Evolutionary conservation across 2,113 vertebrate species (phyloP), one percentile per base, ranked within the genome.

Genomic region (Corythaeola cristata): DNA sequence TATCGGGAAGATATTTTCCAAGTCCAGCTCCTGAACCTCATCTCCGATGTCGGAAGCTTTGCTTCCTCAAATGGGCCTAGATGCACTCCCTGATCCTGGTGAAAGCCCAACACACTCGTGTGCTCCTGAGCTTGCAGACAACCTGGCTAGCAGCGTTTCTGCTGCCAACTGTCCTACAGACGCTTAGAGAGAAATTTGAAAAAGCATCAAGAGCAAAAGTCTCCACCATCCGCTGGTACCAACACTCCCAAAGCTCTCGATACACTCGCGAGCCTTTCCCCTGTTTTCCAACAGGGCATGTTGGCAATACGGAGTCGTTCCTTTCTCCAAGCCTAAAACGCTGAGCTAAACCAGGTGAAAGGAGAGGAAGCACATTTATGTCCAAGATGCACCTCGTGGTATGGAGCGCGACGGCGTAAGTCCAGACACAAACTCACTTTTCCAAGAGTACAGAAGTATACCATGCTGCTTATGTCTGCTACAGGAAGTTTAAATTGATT

Each of bases 401-500:
- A 17, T 2, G 32, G 22, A 77, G 50, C 2, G 41, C 12, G 16
- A 20, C 2, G 1, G 8, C 7, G 20, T 1, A 24, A 69, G 19
- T 8, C 14, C 47, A 78, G 64, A 27, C 53, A 59, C n/a, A 45
- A 41, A 9, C 27, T 53, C 78, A 10, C 75, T 71, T 45, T 76
- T 79, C 49, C 49, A 33, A 73, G 55, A 63, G 13, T 14, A 22
- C 18, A 79, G 68, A 92, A 64, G 73, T 37, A 27, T 1, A 14
- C 33, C 19, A 3, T 7, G 56, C 67, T 78, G 50, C 80, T 80
- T 47, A 8, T 5, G 45, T 73, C 79, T 88, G 59, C 90, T 62
- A 64, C 81, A 59, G 76, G 71, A 96, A 89, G 60, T 83, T 96
- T 85, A 89, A 95, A 96, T 95, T 79, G 85, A 93, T 97, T 97